These are phyloP conservation scores for Halcyon senegalensis DNA, from an alignment of 2,113 vertebrate species.

Conservation along the genomic window DNA sequence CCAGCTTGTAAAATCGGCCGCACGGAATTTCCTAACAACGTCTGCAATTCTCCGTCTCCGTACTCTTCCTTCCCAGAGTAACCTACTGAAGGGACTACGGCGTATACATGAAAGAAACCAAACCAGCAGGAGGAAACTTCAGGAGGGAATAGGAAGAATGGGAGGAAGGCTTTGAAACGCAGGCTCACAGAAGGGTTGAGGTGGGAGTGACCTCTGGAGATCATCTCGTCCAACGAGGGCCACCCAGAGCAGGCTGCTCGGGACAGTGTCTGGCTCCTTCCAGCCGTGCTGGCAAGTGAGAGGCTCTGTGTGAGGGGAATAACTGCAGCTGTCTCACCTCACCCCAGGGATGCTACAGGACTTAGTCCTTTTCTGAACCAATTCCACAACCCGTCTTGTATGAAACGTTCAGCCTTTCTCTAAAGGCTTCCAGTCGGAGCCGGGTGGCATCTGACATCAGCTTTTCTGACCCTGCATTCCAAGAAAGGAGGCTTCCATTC, in stretches of 20 bases:
- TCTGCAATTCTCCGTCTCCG: background rate
- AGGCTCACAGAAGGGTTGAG: background rate
- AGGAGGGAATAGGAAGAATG: background rate
- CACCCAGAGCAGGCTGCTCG: background rate
- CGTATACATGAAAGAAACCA: background rate
- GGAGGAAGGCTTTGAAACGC: background rate
- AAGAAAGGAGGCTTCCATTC: background rate
- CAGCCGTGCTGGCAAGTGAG: background rate
- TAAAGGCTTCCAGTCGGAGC: background rate
- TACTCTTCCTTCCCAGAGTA: background rate
- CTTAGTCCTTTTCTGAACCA: background rate
- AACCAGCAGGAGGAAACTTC: background rate
- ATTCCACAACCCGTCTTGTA: background rate
- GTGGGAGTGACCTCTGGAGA: background rate
- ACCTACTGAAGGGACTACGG: background rate
- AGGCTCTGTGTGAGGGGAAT: background rate
- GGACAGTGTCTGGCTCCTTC: background rate
- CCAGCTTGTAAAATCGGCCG: background rate
- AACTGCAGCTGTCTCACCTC: background rate
- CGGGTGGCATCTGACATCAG: background rate
- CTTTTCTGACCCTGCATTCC: background rate
- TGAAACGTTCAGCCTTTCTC: background rate
- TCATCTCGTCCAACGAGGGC: background rate
- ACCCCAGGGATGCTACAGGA: background rate
- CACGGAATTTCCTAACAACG: rapidly evolving